phyloP scores from a whole-genome alignment of 2,113 vertebrate genomes.

The Elgaria multicarinata region DNA sequence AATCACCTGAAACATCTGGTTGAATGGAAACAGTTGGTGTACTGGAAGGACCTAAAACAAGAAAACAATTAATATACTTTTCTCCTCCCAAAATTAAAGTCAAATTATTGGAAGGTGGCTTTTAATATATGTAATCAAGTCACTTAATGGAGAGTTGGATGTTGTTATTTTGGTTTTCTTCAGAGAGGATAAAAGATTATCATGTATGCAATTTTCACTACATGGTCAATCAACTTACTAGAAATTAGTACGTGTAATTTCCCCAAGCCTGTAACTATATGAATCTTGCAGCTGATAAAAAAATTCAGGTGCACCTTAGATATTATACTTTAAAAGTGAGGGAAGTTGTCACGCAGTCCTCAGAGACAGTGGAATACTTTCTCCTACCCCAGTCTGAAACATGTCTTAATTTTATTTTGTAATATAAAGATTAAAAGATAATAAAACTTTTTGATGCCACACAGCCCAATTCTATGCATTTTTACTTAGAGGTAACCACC shows the following conservation, averaged over 20 bases:
- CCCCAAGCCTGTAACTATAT: background rate
- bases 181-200: background rate
- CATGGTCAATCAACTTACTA: background rate
- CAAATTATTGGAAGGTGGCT: background rate
- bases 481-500: background rate
- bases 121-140: background rate
- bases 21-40: slow-evolving; percentile 92
- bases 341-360: background rate
- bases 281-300: background rate
- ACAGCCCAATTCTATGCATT: background rate
- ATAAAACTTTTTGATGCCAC: background rate
- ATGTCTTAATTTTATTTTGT: background rate
- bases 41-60: slow-evolving; percentile 76
- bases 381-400: background rate
- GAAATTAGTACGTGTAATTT: background rate
- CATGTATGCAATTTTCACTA: background rate
- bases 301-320: background rate
- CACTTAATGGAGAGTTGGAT: background rate
- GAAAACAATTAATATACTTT: background rate
- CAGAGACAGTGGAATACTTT: background rate
- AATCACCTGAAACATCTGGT: slow-evolving; percentile 87
- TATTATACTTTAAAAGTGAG: background rate
- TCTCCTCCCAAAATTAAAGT: background rate
- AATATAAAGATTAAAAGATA: background rate
- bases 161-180: background rate